Evolutionary conservation across 2,113 vertebrate genomes (phyloP).

Genomic region (Pantherophis guttatus): DNA sequence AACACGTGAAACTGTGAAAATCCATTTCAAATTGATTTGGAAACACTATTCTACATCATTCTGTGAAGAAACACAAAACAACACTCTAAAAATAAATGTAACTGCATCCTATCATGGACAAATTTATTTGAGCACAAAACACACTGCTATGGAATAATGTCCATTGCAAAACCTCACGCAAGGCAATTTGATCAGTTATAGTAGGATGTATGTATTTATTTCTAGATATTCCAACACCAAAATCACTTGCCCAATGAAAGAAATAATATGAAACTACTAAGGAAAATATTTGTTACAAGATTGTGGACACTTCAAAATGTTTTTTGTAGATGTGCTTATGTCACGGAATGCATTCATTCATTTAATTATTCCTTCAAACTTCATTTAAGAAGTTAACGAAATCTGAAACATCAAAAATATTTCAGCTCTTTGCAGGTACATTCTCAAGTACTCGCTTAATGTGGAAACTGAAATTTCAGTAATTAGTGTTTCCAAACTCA

Average conservation of each 20-base stretch:
- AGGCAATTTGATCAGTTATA: conserved; percentile 52
- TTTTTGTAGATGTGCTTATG: background rate
- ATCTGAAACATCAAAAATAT: background rate
- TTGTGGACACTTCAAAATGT: background rate
- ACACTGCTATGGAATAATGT: conserved; percentile 50
- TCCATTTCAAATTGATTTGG: conserved; percentile 21
- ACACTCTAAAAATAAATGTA: conserved; percentile 56
- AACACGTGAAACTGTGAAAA: conserved; percentile 36
- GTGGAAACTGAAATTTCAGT: background rate
- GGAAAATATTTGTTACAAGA: background rate
- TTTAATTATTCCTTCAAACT: background rate
- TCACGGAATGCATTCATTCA: background rate
- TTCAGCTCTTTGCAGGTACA: background rate
- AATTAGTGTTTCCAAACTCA: background rate
- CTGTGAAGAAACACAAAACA: conserved; percentile 53
- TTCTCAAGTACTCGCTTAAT: background rate
- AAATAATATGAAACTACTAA: background rate
- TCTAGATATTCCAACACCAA: conserved; percentile 49
- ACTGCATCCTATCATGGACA: conserved; percentile 57
- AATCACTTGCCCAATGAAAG: background rate
- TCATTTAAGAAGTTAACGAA: background rate
- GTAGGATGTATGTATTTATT: conserved; percentile 59
- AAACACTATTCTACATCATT: conserved; percentile 50
- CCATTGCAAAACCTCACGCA: conserved; percentile 63
- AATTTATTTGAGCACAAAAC: conserved; percentile 58